A percentile compares a stretch with the other conserved stretches of the same genome.
phyloP scores from a whole-genome alignment of 2,888 invertebrate genomes.

The Chrysodeixis includens region DNA sequence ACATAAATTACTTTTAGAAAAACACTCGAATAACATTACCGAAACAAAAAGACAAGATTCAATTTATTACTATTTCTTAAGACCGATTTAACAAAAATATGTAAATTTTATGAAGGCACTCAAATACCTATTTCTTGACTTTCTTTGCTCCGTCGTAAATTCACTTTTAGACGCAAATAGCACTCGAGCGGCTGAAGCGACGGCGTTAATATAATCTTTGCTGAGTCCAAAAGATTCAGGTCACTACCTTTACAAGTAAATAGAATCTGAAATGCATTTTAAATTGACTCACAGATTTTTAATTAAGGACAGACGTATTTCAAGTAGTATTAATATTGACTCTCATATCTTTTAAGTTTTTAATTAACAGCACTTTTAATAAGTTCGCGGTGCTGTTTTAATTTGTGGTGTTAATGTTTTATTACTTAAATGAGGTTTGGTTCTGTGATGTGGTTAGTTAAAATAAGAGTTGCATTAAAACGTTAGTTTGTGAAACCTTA shows the following conservation, averaged over 20 bases:
- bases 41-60: conserved; percentile 14
- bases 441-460: no score
- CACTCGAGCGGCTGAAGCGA: conserved; percentile 61
- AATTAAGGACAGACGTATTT: conserved; percentile 40
- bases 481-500: no score
- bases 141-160: conserved; percentile 50
- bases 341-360: conserved; percentile 24
- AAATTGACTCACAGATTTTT: conserved; percentile 45
- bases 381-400: neutral
- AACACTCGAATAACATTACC: conserved; percentile 16
- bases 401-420: neutral
- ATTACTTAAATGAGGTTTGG: no score
- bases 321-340: conserved; percentile 25
- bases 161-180: conserved; percentile 64
- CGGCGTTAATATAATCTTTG: conserved; percentile 71
- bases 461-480: no score
- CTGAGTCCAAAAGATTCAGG: conserved; percentile 67
- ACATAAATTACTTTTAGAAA: conserved; percentile 3
- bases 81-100: conserved; percentile 31
- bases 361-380: conserved; percentile 35
- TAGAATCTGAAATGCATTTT: conserved; percentile 64
- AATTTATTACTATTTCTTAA: conserved; percentile 36
- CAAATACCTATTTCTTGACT: conserved; percentile 49
- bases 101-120: conserved; percentile 41
- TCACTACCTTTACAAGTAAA: conserved; percentile 70